Conservation (phyloP, 2,113 vertebrate species). For the Esox niger region DNA sequence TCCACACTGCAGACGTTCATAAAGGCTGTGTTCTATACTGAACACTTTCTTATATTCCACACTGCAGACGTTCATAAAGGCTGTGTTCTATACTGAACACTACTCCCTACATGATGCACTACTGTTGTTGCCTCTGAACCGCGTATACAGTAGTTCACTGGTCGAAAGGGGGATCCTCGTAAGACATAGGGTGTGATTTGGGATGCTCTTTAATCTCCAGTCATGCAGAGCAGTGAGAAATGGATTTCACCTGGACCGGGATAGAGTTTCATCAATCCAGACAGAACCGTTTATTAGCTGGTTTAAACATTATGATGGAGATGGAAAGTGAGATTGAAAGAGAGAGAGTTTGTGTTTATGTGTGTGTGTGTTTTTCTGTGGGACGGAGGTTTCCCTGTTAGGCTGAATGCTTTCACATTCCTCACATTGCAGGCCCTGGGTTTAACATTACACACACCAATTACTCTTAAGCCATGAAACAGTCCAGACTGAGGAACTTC, state of each 20-base stretch:
- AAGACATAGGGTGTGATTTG: too few species aligned
- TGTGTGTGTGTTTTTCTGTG: neutral
- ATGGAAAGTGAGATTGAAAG: neutral
- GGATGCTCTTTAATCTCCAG: neutral
- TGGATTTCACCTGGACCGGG: constrained; percentile 59
- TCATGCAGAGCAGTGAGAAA: constrained; percentile 31
- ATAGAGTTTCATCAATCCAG: constrained; percentile 50
- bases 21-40: too few species aligned
- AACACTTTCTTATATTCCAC: too few species aligned
- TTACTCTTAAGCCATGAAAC: constrained; percentile 42
- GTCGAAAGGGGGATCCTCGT: too few species aligned
- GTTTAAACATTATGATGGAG: constrained; percentile 47
- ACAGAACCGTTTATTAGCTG: constrained; percentile 50
- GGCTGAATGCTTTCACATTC: constrained; percentile 28
- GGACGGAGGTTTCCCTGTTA: neutral
- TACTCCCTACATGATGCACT: too few species aligned
- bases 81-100: too few species aligned
- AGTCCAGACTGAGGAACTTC: neutral
- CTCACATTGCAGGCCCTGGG: constrained; percentile 34
- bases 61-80: too few species aligned
- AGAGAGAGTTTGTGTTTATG: neutral
- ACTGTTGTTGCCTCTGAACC: too few species aligned
- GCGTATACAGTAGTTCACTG: too few species aligned
- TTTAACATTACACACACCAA: constrained; percentile 54
- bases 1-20: too few species aligned